Conservation (phyloP, 2,113 vertebrate genomes). For the Cebidichthys violaceus region DNA sequence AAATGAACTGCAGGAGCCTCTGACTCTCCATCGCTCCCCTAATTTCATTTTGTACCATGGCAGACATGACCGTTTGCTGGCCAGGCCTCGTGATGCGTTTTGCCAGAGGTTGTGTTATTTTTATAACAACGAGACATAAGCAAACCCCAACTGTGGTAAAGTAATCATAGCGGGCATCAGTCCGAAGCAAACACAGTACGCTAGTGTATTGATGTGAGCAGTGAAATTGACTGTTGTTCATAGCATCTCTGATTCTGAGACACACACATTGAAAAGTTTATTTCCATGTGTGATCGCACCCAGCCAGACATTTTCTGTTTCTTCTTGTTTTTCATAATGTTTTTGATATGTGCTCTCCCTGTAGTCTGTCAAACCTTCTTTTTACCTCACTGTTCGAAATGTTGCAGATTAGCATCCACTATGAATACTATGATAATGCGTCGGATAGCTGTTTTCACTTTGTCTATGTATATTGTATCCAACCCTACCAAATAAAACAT, state of each 20-base stretch:
- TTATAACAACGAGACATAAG: constrained; percentile 53
- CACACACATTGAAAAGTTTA: not conserved
- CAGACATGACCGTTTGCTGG: constrained; percentile 24
- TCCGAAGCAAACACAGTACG: constrained; percentile 18
- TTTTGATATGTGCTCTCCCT: no score
- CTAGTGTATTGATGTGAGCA: constrained; percentile 9
- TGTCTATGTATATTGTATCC: not conserved
- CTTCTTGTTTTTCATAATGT: not conserved
- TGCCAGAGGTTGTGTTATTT: constrained; percentile 64
- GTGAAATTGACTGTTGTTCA: not conserved
- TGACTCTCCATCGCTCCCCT: constrained; percentile 33
- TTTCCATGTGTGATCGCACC: not conserved
- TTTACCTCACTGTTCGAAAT: no score
- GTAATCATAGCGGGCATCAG: constrained; percentile 45
- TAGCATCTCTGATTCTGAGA: not conserved
- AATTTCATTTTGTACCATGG: constrained; percentile 39
- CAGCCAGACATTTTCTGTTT: not conserved
- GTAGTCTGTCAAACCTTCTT: no score
- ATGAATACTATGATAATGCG: not conserved
- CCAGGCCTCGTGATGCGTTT: constrained; percentile 23
- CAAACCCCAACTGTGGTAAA: constrained; percentile 40
- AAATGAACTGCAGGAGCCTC: constrained; percentile 42
- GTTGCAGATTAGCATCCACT: no score
- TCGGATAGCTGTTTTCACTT: not conserved
- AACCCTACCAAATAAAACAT: not conserved